Evolutionary conservation across 1,140 invertebrate genomes (phyloP), one percentile per base, ranked within the genome.

Genomic region (Drosophila leontia): DNA sequence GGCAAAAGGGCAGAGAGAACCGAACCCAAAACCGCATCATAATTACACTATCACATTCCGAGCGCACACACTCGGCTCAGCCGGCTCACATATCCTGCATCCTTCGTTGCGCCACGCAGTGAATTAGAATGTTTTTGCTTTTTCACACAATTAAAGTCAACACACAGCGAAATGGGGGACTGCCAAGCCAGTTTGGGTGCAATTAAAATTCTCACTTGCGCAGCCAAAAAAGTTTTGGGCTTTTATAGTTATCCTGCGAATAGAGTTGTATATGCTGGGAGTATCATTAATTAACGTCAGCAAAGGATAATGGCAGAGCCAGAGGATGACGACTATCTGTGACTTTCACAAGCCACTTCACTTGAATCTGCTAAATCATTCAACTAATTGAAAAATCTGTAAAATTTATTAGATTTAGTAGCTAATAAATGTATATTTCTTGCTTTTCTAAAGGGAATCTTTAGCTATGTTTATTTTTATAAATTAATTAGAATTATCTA

Each of bases 41-140:
- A 90, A 90, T 90, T 90, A 90, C 86, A 85, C 85, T 90, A 90
- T 90, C 85, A 79, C 85, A 90, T 88, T 90, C 72, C 75, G 41
- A 57, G 41, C 80, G 37, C 78, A 42, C 56, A 81, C 75, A 65
- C 69, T 55, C 58, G 42, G 23, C 80, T 58, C 57, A 48, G 67
- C 55, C 41, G 62, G 78, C 78, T 64, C 75, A 60, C 76, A 80
- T 75, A 72, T 82, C 80, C 80, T 78, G 75, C 80, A 82, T 82
- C 80, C 67, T 79, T 88, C 57, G 60, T 48, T 71, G 60, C 75
- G 72, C 76, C 50, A 56, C 63, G 53, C 71, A 51, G 85, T 85
- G 90, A 90, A 90, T 90, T 90, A 90, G 86, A 90, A 90, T 90
- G 85, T 90, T 90, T 90, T 82, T 90, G 85, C 85, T 90, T 82